Conservation (phyloP, 2,888 invertebrate species). For the Acronicta leporina region DNA sequence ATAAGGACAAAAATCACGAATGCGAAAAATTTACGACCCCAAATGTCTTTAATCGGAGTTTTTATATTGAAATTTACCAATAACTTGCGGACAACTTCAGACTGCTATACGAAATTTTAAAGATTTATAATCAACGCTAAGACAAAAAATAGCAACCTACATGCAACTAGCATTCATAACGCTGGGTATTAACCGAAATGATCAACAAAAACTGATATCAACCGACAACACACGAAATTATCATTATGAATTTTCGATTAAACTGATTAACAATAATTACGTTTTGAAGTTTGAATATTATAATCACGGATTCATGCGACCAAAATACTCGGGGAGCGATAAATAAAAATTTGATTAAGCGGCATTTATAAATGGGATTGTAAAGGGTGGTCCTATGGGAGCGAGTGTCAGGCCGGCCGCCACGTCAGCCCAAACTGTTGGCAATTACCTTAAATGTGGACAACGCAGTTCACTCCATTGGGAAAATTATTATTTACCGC, state of each 20-base stretch:
- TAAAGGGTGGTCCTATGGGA: slow-evolving; percentile 83
- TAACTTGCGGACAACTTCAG: slow-evolving; percentile 7
- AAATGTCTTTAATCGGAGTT: too few relatives aligned
- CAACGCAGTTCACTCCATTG: slow-evolving; percentile 82
- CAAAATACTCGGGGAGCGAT: slow-evolving; percentile 65
- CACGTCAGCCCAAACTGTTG: slow-evolving; percentile 86
- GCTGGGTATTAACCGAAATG: slow-evolving; percentile 23
- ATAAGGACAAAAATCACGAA: too few relatives aligned
- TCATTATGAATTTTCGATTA: slow-evolving; percentile 36
- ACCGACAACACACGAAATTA: slow-evolving; percentile 30
- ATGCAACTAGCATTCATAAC: slow-evolving; percentile 10
- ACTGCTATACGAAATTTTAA: slow-evolving; percentile 12
- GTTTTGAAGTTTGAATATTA: slow-evolving; percentile 51
- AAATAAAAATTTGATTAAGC: slow-evolving; percentile 84
- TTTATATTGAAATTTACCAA: too few relatives aligned
- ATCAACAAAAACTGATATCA: slow-evolving; percentile 35
- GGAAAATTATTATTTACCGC: slow-evolving; percentile 87
- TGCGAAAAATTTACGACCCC: too few relatives aligned
- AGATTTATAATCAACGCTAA: slow-evolving; percentile 41
- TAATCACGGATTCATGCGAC: slow-evolving; percentile 52
- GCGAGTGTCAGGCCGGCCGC: slow-evolving; percentile 83
- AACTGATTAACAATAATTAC: slow-evolving; percentile 53
- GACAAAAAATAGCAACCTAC: too few relatives aligned
- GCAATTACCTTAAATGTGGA: slow-evolving; percentile 89
- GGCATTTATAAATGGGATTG: slow-evolving; percentile 87